These are phyloP conservation scores for Leucophenga montana DNA, from an alignment of 2,888 invertebrate genomes.

Conservation along the genomic window DNA sequence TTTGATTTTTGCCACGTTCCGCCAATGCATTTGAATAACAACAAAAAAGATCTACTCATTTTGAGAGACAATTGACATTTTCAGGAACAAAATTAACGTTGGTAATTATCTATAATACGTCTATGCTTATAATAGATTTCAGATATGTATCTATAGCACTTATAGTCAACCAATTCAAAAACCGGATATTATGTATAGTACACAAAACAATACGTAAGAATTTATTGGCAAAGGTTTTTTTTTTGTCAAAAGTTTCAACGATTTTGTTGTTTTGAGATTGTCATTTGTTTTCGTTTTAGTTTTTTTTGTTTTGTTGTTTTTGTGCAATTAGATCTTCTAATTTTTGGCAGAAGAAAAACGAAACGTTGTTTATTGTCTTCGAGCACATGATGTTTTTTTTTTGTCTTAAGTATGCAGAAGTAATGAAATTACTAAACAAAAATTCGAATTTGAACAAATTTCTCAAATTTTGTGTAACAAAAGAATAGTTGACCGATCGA, in stretches of 20 bases:
- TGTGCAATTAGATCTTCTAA: no score
- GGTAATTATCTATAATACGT: no score
- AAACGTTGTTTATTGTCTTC: slow-evolving; percentile 8
- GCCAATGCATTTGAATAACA: no score
- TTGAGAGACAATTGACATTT: slow-evolving; percentile 8
- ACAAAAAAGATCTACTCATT: no score
- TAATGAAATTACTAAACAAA: background rate
- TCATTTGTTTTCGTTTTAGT: background rate
- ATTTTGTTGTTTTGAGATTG: slow-evolving; percentile 1
- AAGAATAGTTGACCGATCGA: no score
- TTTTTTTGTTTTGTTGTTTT: slow-evolving; percentile 3
- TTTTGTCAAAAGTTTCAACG: slow-evolving; percentile 13
- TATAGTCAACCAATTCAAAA: background rate
- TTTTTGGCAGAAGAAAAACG: background rate
- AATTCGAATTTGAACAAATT: no score
- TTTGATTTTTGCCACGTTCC: no score
- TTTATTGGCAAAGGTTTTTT: slow-evolving; percentile 10
- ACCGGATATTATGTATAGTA: slow-evolving; percentile 14
- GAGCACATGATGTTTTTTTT: slow-evolving; percentile 15
- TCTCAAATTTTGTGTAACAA: no score
- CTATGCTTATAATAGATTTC: no score
- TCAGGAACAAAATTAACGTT: background rate
- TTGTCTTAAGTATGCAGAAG: background rate
- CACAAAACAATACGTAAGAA: background rate
- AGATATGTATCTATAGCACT: no score